Evolutionary conservation across 2,797 vertebrate species (phyloP).

Genomic region (Allobates femoralis): DNA sequence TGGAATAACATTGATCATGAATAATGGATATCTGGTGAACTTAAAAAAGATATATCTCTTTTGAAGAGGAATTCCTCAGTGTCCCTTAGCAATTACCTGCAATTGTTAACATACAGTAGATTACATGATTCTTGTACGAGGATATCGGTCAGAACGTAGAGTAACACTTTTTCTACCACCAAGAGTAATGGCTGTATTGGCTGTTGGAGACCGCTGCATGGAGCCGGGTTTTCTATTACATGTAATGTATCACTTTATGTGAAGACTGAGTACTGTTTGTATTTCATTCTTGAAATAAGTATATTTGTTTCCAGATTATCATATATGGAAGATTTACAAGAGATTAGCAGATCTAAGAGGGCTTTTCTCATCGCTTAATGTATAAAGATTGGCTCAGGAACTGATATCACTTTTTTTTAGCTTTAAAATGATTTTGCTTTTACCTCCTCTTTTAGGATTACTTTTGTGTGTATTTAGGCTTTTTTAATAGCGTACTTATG

Average conservation of each 20-base stretch:
- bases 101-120: slow-evolving; percentile 38
- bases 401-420: neutral
- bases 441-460: neutral
- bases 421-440: slow-evolving; percentile 13
- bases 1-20: slow-evolving; percentile 63
- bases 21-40: slow-evolving; percentile 46
- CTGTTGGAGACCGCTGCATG: slow-evolving; percentile 9
- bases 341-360: slow-evolving; percentile 43
- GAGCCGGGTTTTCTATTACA: slow-evolving; percentile 35
- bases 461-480: no score
- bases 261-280: slow-evolving; percentile 14
- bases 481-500: no score
- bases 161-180: slow-evolving; percentile 1
- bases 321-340: slow-evolving; percentile 48
- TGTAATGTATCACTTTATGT: slow-evolving; percentile 14
- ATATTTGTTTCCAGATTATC: slow-evolving; percentile 51
- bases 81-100: slow-evolving; percentile 49
- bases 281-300: slow-evolving; percentile 37
- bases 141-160: slow-evolving; percentile 36
- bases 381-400: slow-evolving; percentile 9
- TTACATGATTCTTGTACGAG: slow-evolving; percentile 33
- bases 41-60: neutral
- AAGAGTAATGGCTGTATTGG: slow-evolving; percentile 8
- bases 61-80: slow-evolving; percentile 36
- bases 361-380: slow-evolving; percentile 41